Evolutionary conservation across 2,113 vertebrate genomes (phyloP), one percentile per base, ranked within the genome.

Genomic region (Scortum barcoo): DNA sequence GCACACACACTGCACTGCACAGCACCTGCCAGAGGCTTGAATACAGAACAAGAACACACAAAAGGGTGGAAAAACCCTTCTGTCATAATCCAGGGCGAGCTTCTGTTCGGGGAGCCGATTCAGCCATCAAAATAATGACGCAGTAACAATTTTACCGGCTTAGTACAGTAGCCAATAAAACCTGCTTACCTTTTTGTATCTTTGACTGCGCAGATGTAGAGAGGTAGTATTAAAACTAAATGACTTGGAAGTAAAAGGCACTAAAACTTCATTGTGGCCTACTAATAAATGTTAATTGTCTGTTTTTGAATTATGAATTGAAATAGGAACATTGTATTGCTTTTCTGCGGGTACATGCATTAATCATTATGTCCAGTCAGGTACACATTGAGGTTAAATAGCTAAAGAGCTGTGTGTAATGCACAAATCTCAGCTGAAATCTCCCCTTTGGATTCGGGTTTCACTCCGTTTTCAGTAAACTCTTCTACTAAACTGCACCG

Each of bases 21-120:
- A 80, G 68, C 69, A 72, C 54, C 67, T 84, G 74, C 72, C 48
- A 77, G 71, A 57, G 71, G 60, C 58, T 72, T 80, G 75, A 83
- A 75, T 81, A 73, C 24, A 80, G 22, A 76, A 57, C 36, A 60
- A 50, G 71, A 38, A 9, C 56, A 65, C 26, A 63, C 57, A 65
- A 42, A 13, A 42, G 60, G n/a, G 60, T 28, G 67, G 40, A 78
- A 65, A 82, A 80, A 30, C 62, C 66, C 50, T 40, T 12, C 38
- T 72, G 30, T 71, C n/a, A 54, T 56, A 42, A 77, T 68, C 67
- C 13, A n/a, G 17, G 17, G 30, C 8, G 36, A 66, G n/a, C 17
- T n/a, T 75, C 10, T 4, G 56, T 56, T 74, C 53, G 51, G 24
- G n/a, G 33, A 74, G 12, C n/a, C 33, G 24, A 56, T 46, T 62